phyloP scores from a whole-genome alignment of 2,888 invertebrate species.

The Tiliacea citrago region DNA sequence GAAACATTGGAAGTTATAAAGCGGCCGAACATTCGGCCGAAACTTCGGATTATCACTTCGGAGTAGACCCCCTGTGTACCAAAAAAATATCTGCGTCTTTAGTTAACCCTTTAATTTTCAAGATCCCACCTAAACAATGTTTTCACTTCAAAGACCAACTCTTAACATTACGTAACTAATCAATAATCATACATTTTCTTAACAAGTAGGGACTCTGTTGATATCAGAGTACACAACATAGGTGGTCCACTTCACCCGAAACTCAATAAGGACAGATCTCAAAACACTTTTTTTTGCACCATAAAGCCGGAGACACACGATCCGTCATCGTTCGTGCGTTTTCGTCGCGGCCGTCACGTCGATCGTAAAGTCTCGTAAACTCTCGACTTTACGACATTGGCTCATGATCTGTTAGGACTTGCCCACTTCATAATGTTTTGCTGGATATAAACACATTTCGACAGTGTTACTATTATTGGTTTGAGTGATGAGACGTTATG shows the following conservation, averaged over 20 bases:
- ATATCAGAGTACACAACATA: conserved; percentile 38
- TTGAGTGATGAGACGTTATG: conserved; percentile 64
- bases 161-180: background rate
- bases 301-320: conserved; percentile 72
- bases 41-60: no score
- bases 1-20: no score
- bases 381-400: conserved; percentile 73
- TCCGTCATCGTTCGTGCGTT: conserved; percentile 71
- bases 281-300: conserved; percentile 61
- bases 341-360: conserved; percentile 72
- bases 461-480: conserved; percentile 63
- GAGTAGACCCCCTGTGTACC: no score
- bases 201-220: background rate
- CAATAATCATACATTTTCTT: background rate
- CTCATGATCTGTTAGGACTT: conserved; percentile 70
- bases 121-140: background rate
- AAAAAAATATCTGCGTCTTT: background rate
- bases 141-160: background rate
- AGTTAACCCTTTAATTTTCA: background rate
- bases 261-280: conserved; percentile 51
- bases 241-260: conserved; percentile 70
- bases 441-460: conserved; percentile 68
- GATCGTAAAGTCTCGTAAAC: conserved; percentile 78
- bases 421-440: conserved; percentile 65
- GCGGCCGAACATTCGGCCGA: no score